Base-by-base conservation (phyloP, 1,140 invertebrate genomes). In the Achroia grisella region DNA sequence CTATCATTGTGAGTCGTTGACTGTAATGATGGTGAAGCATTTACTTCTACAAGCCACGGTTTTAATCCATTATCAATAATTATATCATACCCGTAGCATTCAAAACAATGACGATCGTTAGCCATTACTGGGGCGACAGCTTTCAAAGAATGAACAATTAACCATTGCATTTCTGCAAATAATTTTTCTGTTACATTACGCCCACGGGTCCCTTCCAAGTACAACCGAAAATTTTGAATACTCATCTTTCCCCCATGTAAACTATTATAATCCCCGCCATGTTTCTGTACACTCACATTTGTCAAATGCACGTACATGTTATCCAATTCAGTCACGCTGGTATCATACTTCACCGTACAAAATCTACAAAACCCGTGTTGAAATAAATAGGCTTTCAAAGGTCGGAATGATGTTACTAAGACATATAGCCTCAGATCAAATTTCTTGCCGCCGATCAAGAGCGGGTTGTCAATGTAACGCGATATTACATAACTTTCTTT, bases 1-100 rank as follows among this genome's bases (percentile, higher is more conserved):
- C 97, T 88, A 79, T 99, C 97, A 75, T 96, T 98, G 0, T 95
- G 94, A 0, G 97, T 99, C 0, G 97, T 99, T 0, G 96, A 97
- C 2, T 95, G 95, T 0, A 98, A 75, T 0, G 97, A 98, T 0
- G 97, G 97, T 0, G 97, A 98, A 0, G 97, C 96, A 74, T 99
- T 99, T 0, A 97, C 92, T 87, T 98, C 95, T 1, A 98, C 88
- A 3, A 97, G 84, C 94, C 95, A 97, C 0, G 96, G 95, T 40
- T 94, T 94, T 15, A 97, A 70, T 47, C 90, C 89, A 37, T 91
- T 90, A 64, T 97, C 96, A 33, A 97, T 93, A n/a, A 98, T 88
- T 23, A 98, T 93, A 62, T 97, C 95, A 59, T 97, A 97, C 11
- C 96, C 96, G 62, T 96, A 96, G 67, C 97, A 93, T 71, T 97